Evolutionary conservation across 1,140 invertebrate genomes (phyloP).

Genomic region (Lepidurus apus): DNA sequence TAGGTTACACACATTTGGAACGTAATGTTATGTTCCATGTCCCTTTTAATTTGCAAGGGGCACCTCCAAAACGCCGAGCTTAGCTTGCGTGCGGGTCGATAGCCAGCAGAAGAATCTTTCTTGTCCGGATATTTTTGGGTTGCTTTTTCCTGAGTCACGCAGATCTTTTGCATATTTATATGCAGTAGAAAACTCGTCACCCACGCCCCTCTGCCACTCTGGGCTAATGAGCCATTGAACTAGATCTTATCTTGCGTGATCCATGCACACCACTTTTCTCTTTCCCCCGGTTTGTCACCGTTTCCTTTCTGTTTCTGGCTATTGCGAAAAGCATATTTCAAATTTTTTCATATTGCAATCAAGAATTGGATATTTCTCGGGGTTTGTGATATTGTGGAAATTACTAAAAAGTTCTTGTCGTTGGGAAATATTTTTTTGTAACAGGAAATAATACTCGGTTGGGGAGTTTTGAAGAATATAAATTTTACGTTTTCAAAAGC

Average conservation of each 20-base stretch:
- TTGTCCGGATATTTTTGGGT: not conserved
- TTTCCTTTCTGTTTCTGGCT: not conserved
- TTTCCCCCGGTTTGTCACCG: not conserved
- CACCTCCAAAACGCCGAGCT: not conserved
- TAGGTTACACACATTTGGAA: not conserved
- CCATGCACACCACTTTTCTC: not conserved
- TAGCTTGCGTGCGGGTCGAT: conserved; percentile 17
- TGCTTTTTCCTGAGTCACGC: not conserved
- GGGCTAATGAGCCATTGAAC: not conserved
- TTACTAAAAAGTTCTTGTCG: too few species aligned
- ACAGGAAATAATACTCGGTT: too few species aligned
- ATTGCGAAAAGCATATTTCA: too few species aligned
- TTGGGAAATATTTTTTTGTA: too few species aligned
- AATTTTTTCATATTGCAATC: too few species aligned
- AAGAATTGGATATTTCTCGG: too few species aligned
- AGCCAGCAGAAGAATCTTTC: not conserved
- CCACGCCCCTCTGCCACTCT: not conserved
- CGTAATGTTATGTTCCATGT: not conserved
- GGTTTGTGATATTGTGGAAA: too few species aligned
- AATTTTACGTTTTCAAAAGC: too few species aligned
- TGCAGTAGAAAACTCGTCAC: not conserved
- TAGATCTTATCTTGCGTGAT: not conserved
- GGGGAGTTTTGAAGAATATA: too few species aligned
- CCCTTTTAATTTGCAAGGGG: not conserved
- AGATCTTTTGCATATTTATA: conserved; percentile 1